Base-by-base conservation (phyloP, 2,113 vertebrate genomes). In the Lophochroa leadbeateri region DNA sequence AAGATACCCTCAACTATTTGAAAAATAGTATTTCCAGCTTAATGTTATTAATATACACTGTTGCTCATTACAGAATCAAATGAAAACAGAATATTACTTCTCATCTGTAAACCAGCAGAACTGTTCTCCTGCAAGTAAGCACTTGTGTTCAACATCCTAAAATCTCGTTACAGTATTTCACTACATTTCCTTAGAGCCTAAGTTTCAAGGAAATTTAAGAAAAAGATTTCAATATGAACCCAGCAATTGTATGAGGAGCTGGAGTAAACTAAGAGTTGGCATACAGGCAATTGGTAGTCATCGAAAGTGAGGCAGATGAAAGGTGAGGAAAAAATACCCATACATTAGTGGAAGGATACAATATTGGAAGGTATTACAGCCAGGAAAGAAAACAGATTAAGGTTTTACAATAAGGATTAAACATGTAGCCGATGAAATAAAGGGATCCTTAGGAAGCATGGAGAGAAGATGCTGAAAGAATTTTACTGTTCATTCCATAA, bases 271-370 rank as follows among this genome's bases (percentile, higher is more conserved):
- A 70, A 44, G 15, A 91, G 19, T 3, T 60, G 20, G 17, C 68
- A 89, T 17, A 68, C 9, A 44, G 14, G 37, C 23, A 71, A 71
- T 2, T 14, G 6, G 17, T 8, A 84, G 21, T 12, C 71, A 28
- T 0, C 82, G 6, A 8, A 81, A 71, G 57, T 18, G 16, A 8
- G 44, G 28, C 17, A 80, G 4, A 0, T 78, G 60, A 74, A 89
- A 58, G 9, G 37, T 46, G 21, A 78, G 68, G 17, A 75, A 80
- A 37, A 24, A 75, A 82, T 7, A 90, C 0, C 7, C 20, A 13
- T 14, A 49, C 0, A 0, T 12, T 53, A 63, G 4, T 20, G n/a
- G 39, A 72, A 64, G 0, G 3, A 72, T 5, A 72, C 5, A 78
- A 55, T 24, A 63, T 0, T 33, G 46, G 7, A 85, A 80, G 14